Evolutionary conservation across 1,140 invertebrate genomes (phyloP).

Genomic region (Polypedilum vanderplanki): DNA sequence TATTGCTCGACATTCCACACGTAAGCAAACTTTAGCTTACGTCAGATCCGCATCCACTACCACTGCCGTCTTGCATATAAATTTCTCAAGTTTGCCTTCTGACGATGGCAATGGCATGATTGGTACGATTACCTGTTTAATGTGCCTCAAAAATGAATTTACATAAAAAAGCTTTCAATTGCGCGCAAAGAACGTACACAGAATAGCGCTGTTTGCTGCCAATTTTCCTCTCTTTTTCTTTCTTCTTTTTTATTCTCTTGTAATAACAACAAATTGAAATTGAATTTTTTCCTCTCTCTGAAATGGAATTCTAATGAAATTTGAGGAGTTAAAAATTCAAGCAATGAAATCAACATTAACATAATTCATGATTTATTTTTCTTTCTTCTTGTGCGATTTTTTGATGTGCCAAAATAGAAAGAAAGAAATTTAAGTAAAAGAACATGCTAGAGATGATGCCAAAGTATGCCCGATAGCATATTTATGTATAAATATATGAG

Average conservation of each 20-base stretch:
- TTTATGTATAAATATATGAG: no score
- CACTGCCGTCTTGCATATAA: not conserved
- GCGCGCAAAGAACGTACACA: not conserved
- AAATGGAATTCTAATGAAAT: constrained; percentile 8
- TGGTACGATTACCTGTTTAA: constrained; percentile 26
- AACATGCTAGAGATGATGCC: no score
- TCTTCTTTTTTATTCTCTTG: not conserved
- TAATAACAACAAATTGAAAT: constrained; percentile 27
- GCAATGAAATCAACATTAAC: no score
- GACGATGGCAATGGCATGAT: not conserved
- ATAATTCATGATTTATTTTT: no score
- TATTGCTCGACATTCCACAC: not conserved
- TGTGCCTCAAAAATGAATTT: constrained; percentile 22
- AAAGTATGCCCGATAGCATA: no score
- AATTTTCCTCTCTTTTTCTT: not conserved
- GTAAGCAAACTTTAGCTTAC: not conserved
- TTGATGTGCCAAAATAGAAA: no score
- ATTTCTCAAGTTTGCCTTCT: not conserved
- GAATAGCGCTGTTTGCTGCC: constrained; percentile 13
- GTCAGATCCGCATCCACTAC: not conserved
- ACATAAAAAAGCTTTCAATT: constrained; percentile 28
- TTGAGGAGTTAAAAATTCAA: no score
- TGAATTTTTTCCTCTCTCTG: not conserved
- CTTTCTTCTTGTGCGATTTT: no score
- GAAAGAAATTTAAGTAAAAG: no score